phyloP scores from a whole-genome alignment of 2,888 invertebrate species.

The Drosophila prolongata region DNA sequence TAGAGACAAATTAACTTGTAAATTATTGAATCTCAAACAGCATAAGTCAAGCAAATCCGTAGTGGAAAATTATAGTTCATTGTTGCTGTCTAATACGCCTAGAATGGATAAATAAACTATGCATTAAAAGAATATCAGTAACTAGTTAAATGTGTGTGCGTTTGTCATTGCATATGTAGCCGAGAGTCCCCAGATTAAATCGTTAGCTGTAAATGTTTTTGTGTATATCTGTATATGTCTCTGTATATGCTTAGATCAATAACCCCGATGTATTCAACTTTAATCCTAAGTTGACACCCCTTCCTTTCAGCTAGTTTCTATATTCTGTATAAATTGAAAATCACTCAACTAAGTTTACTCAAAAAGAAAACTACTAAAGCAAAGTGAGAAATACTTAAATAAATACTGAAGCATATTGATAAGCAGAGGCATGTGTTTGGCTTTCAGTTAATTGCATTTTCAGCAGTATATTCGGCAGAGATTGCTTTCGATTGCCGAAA shows the following conservation, averaged over 20 bases:
- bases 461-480: slow-evolving; percentile 13
- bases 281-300: slow-evolving; percentile 24
- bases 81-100: slow-evolving; percentile 56
- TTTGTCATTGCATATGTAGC: slow-evolving; percentile 46
- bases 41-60: slow-evolving; percentile 34
- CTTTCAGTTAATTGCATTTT: slow-evolving; percentile 35
- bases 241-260: slow-evolving; percentile 40
- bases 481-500: slow-evolving; percentile 5
- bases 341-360: slow-evolving; percentile 54
- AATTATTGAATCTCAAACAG: slow-evolving; percentile 42
- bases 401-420: slow-evolving; percentile 70
- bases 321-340: slow-evolving; percentile 55
- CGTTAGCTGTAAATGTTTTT: slow-evolving; percentile 50
- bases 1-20: slow-evolving; percentile 47
- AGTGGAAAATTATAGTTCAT: slow-evolving; percentile 64
- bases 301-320: slow-evolving; percentile 10
- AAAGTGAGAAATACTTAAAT: slow-evolving; percentile 71
- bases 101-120: slow-evolving; percentile 20
- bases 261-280: slow-evolving; percentile 22
- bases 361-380: slow-evolving; percentile 35
- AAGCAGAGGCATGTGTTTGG: slow-evolving; percentile 44
- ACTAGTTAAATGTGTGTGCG: slow-evolving; percentile 39
- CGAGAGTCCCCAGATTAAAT: slow-evolving; percentile 11
- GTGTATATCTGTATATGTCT: slow-evolving; percentile 24
- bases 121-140: slow-evolving; percentile 44